Conservation (phyloP, 2,113 vertebrate species). For the Gymnorhina tibicen region DNA sequence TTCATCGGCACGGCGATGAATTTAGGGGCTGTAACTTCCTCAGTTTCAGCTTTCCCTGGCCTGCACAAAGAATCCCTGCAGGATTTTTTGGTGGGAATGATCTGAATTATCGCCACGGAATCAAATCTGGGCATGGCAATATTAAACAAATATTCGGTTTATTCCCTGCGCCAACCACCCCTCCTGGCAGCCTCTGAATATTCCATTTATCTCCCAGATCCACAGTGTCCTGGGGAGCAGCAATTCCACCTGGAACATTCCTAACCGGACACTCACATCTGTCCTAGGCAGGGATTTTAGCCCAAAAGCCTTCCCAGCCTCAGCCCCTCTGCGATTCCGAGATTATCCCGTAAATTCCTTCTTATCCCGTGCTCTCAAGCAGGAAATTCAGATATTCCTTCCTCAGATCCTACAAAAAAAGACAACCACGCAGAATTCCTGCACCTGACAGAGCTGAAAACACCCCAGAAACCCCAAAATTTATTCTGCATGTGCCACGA, state of each 20-base stretch:
- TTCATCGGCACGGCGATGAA: neutral
- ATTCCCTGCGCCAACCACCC: neutral
- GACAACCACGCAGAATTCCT: neutral
- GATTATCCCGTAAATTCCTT: neutral
- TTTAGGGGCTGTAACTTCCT: neutral
- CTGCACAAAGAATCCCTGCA: neutral
- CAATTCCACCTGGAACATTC: neutral
- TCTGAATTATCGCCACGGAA: neutral
- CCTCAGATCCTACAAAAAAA: neutral
- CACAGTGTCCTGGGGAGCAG: neutral
- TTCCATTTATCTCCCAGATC: neutral
- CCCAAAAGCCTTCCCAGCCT: neutral
- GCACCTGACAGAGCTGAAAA: neutral
- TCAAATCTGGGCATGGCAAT: neutral
- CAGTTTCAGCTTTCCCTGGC: neutral
- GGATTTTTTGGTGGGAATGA: neutral
- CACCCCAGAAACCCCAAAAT: neutral
- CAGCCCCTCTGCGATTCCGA: neutral
- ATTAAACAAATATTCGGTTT: neutral
- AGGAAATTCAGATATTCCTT: neutral
- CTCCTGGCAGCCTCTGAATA: neutral
- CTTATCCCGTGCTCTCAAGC: neutral
- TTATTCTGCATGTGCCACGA: neutral
- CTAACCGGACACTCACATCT: neutral
- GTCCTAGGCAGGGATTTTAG: neutral